Evolutionary conservation across 1,140 invertebrate genomes (phyloP).

Genomic region (Cephus cinctus): DNA sequence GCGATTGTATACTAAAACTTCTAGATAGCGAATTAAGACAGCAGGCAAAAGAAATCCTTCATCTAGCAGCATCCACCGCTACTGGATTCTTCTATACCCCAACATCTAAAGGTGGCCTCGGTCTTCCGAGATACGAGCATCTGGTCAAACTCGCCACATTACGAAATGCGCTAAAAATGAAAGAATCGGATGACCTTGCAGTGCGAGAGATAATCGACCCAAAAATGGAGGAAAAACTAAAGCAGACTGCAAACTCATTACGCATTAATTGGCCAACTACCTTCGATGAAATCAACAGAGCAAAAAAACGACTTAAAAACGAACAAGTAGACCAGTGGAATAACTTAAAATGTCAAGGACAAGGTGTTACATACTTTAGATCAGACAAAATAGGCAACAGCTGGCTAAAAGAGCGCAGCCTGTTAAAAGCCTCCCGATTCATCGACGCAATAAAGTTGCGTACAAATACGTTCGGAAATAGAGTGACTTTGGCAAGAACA

Average conservation of each 20-base stretch:
- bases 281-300: background rate
- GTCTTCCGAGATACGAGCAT: background rate
- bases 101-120: slow-evolving; percentile 14
- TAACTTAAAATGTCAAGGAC: background rate
- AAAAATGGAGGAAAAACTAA: background rate
- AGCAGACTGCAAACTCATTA: background rate
- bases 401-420: background rate
- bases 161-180: background rate
- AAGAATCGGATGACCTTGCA: background rate
- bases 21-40: slow-evolving; percentile 1
- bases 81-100: slow-evolving; percentile 10
- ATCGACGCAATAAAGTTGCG: slow-evolving; percentile 1
- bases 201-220: background rate
- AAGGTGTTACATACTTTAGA: background rate
- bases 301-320: background rate
- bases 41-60: slow-evolving; percentile 9
- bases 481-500: too few relatives aligned
- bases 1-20: background rate
- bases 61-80: slow-evolving; percentile 7
- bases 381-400: background rate
- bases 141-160: background rate
- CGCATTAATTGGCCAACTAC: background rate
- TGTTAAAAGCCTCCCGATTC: background rate
- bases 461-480: too few relatives aligned
- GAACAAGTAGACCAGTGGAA: background rate